Percentiles rank a stretch among this genome's conserved stretches.
Conservation (phyloP, 2,797 vertebrate genomes). For the Platalea minor region DNA sequence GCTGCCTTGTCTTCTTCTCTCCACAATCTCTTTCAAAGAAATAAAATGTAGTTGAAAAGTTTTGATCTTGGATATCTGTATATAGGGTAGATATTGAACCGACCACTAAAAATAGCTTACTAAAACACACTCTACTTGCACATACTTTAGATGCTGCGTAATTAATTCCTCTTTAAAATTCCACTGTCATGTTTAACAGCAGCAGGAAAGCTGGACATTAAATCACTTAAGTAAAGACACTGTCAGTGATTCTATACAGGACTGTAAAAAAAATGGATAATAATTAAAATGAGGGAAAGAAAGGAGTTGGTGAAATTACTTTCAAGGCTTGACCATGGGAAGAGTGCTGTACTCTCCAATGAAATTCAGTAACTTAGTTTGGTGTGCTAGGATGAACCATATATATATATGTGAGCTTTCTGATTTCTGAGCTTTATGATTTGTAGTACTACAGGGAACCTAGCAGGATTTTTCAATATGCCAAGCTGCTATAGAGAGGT, state of each 20-base stretch:
- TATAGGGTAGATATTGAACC: neutral
- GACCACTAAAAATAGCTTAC: neutral
- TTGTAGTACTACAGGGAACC: neutral
- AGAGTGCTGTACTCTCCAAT: neutral
- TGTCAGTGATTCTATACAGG: neutral
- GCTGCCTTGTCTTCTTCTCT: neutral
- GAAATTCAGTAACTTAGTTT: neutral
- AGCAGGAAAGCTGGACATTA: neutral
- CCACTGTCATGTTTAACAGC: neutral
- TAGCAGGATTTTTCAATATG: neutral
- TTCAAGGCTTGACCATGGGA: neutral
- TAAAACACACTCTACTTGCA: neutral
- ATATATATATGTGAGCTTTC: neutral
- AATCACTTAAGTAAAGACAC: neutral
- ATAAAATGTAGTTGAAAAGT: neutral
- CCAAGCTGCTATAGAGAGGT: neutral
- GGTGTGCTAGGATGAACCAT: neutral
- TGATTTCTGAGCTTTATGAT: neutral
- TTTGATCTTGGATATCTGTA: neutral
- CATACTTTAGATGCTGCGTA: neutral
- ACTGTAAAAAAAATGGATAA: neutral
- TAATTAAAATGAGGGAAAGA: neutral
- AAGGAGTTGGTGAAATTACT: neutral
- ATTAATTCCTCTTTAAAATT: neutral
- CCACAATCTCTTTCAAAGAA: neutral